These are phyloP conservation scores for Agrypnus murinus DNA, from an alignment of 2,888 invertebrate genomes.

Conservation along the genomic window DNA sequence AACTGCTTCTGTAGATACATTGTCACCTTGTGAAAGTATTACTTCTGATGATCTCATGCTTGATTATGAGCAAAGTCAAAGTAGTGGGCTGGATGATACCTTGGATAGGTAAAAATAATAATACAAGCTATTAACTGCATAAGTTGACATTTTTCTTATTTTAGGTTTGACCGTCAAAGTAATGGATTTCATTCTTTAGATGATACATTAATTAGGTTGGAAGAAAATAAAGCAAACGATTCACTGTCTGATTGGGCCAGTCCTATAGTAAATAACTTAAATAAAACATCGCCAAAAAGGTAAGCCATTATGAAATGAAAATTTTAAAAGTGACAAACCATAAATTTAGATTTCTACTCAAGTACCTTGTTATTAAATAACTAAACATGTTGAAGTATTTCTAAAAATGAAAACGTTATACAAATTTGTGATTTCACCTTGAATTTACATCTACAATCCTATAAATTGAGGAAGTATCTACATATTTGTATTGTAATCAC, in stretches of 20 bases:
- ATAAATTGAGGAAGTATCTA: too few species aligned
- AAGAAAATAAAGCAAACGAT: slow-evolving; percentile 71
- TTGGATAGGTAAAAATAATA: slow-evolving; percentile 69
- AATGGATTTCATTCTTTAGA: slow-evolving; percentile 73
- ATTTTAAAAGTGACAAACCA: too few species aligned
- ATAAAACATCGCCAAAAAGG: slow-evolving; percentile 58
- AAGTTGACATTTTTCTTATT: slow-evolving; percentile 38
- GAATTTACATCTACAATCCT: too few species aligned
- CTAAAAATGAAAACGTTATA: too few species aligned
- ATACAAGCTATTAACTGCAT: too few species aligned
- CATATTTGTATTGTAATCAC: too few species aligned
- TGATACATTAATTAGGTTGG: slow-evolving; percentile 71
- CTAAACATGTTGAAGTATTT: too few species aligned
- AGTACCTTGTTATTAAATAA: too few species aligned
- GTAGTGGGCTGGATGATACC: slow-evolving; percentile 73
- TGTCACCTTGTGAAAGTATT: slow-evolving; percentile 88
- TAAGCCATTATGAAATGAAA: slow-evolving; percentile 38
- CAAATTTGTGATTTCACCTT: too few species aligned
- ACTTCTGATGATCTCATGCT: slow-evolving; percentile 92
- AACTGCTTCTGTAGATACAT: slow-evolving; percentile 84
- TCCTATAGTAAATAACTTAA: slow-evolving; percentile 69
- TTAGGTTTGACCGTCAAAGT: slow-evolving; percentile 66
- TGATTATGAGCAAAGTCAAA: slow-evolving; percentile 81
- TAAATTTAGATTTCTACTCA: too few species aligned
- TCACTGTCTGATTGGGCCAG: slow-evolving; percentile 69